Base-by-base conservation (phyloP, 2,113 vertebrate species). In the Lasiurus borealis region DNA sequence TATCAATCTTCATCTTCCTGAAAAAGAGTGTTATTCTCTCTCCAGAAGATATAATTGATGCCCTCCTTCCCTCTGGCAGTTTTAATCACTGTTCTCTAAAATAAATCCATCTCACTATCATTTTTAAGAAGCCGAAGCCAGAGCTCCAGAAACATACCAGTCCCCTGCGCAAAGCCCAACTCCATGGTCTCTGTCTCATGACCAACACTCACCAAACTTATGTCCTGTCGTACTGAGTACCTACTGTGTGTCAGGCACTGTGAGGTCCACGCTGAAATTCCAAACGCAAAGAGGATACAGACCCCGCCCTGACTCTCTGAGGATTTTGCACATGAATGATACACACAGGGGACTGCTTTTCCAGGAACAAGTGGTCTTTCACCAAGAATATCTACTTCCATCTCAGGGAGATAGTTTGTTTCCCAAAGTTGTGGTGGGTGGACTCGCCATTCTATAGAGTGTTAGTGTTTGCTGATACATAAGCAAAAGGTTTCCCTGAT, bases 81-180 rank as follows among this genome's bases (percentile, higher is more conserved):
- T 90, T 95, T 85, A 93, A 85, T 81, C 36, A 72, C 50, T 94
- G 13, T 83, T 94, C 54, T 64, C 52, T 66, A 78, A 92, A 93
- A 94, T 90, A 72, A 92, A 94, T 89, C 27, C 44, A 76, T 89
- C 44, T 87, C 78, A 59, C 69, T 77, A 69, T 64, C 40, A 57
- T 81, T 76, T 95, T 95, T 40, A 66, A 89, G 31, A 29, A 57
- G 57, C 50, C 84, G 2, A 69, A 87, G 40, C 16, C n/a, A 71
- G 77, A 89, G 50, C 29, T 76, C 27, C 27, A 44, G 78, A 91
- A 36, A 86, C 6, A 83, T 2, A 66, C 5, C 4, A 71, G 36
- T 23, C 0, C 2, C 18, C 2, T 10, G 1, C 18, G 50, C 48
- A 62, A 52, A 91, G 71, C 48, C 54, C 62, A 73, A 75, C 4